These are phyloP conservation scores for Peromyscus leucopus DNA, from an alignment of 2,113 vertebrate genomes.

Conservation along the genomic window DNA sequence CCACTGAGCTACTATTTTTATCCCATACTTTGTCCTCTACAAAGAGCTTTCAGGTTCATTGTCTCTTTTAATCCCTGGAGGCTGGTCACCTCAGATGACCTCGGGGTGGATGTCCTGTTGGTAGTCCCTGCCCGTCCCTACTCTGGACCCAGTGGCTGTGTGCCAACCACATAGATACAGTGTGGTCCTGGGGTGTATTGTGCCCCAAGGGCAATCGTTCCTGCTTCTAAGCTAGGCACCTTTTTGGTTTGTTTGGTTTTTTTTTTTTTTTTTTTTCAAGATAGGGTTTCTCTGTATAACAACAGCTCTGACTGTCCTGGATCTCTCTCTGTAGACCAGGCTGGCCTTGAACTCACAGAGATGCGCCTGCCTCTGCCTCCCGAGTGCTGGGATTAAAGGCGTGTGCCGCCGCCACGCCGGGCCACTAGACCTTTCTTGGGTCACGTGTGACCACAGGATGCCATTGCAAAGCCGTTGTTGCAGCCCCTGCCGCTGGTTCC, in stretches of 20 bases:
- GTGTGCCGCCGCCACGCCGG: not conserved
- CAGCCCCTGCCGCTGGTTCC: too few species aligned
- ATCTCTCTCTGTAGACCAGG: not conserved
- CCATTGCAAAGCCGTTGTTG: not conserved
- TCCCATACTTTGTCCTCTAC: slow-evolving; percentile 1
- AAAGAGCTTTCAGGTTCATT: not conserved
- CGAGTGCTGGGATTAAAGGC: not conserved
- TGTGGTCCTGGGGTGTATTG: not conserved
- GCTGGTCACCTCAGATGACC: not conserved
- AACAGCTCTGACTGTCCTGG: not conserved
- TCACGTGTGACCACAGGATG: not conserved
- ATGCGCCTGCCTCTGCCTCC: not conserved
- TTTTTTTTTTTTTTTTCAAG: not conserved
- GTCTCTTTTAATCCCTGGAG: slow-evolving; percentile 22
- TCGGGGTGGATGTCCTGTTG: too few species aligned
- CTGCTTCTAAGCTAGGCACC: not conserved
- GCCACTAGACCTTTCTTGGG: not conserved
- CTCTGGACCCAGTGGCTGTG: not conserved
- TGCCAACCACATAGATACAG: not conserved
- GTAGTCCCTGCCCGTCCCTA: too few species aligned
- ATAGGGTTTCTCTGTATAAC: not conserved
- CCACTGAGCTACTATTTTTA: slow-evolving; percentile 60
- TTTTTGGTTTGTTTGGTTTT: not conserved
- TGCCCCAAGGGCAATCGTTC: not conserved
- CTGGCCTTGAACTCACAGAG: not conserved